These are phyloP conservation scores for Margaritifera margaritifera DNA, from an alignment of 2,888 invertebrate genomes.

Conservation along the genomic window DNA sequence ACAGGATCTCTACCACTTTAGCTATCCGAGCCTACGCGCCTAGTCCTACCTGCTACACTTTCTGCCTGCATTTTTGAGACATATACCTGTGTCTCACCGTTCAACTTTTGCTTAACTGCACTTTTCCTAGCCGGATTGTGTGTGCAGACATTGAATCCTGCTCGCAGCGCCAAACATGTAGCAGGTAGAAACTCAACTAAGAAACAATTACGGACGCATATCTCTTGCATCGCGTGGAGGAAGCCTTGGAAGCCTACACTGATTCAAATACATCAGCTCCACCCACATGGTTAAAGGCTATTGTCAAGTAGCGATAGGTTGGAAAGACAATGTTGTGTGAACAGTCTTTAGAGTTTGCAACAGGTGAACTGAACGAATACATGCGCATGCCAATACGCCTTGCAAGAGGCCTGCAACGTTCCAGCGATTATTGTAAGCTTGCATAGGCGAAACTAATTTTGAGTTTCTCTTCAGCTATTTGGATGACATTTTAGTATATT, in stretches of 20 bases:
- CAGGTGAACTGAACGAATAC: constrained; percentile 32
- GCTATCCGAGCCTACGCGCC: too few relatives aligned
- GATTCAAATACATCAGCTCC: constrained; percentile 5
- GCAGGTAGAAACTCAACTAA: constrained; percentile 12
- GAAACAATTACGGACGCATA: constrained; percentile 26
- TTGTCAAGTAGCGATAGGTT: constrained; percentile 37
- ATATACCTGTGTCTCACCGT: too few relatives aligned
- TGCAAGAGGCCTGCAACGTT: constrained; percentile 40
- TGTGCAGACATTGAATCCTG: too few relatives aligned
- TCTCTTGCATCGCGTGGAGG: constrained; percentile 23
- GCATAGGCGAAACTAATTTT: constrained; percentile 36
- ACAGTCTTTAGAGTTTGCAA: constrained; percentile 41
- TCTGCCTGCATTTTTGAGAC: too few relatives aligned
- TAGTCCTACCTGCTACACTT: too few relatives aligned
- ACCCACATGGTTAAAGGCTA: constrained; percentile 38
- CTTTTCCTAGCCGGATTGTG: too few relatives aligned
- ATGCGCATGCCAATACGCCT: constrained; percentile 32
- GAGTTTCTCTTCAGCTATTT: constrained; percentile 33
- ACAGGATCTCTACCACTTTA: too few relatives aligned
- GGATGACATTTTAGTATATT: constrained; percentile 43
- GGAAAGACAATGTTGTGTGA: constrained; percentile 27
- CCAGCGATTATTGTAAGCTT: constrained; percentile 37
- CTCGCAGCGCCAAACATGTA: too few relatives aligned
- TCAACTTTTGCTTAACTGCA: too few relatives aligned
- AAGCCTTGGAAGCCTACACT: background rate